A percentile compares a stretch with the other conserved stretches of the same genome.
Conservation (phyloP, 2,888 invertebrate species). For the Pterostichus niger region DNA sequence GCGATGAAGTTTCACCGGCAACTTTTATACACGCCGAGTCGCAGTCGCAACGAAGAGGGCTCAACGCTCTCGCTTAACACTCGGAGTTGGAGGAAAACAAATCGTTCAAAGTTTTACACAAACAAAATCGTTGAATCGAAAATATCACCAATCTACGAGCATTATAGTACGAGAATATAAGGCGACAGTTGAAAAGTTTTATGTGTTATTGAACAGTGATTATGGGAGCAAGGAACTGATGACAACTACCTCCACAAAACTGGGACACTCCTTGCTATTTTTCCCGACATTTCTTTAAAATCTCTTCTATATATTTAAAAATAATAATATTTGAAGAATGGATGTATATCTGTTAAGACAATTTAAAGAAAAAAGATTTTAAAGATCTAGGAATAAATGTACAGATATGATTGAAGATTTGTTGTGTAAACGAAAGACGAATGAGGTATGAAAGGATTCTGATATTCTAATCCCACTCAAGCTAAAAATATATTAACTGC, state of each 20-base stretch:
- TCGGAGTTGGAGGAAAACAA: conserved; percentile 70
- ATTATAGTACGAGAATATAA: conserved; percentile 69
- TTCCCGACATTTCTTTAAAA: too few species aligned
- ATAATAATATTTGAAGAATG: too few species aligned
- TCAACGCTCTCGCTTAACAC: conserved; percentile 47
- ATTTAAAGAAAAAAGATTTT: too few species aligned
- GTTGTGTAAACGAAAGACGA: too few species aligned
- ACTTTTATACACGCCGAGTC: conserved; percentile 42
- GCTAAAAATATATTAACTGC: too few species aligned
- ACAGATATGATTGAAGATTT: too few species aligned
- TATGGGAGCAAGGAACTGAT: conserved; percentile 37
- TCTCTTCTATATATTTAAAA: too few species aligned
- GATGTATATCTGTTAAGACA: too few species aligned
- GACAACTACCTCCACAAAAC: conserved; percentile 17
- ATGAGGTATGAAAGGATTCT: too few species aligned
- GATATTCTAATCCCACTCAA: too few species aligned
- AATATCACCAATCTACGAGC: conserved; percentile 72
- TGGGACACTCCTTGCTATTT: not conserved
- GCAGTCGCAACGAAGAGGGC: conserved; percentile 39
- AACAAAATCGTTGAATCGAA: conserved; percentile 73
- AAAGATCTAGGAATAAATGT: too few species aligned
- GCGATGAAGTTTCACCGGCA: conserved; percentile 58
- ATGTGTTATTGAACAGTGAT: conserved; percentile 63
- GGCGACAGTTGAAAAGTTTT: conserved; percentile 56
- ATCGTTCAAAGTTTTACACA: conserved; percentile 73